Evolutionary conservation across 92 coral and sea anemone species (phyloP), one percentile per base, ranked within the genome.

Genomic region (Palythoa caribaeorum): DNA sequence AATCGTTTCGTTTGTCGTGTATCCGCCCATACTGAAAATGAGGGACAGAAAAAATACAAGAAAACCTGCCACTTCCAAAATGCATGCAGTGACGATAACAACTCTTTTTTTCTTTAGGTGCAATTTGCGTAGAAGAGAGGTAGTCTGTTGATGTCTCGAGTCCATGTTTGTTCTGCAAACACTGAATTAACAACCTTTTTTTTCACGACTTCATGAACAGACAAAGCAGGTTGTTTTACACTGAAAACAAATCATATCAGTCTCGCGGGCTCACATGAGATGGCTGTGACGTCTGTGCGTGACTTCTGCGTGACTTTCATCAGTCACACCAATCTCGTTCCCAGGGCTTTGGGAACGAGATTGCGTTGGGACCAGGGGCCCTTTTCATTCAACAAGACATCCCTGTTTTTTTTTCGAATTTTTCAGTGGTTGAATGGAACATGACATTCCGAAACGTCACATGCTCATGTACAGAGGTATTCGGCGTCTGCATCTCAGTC

Each of bases 61-160:
- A 50, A 39, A 14, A 21, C 75, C 86, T 1, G 86, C 86, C 10
- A 63, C 10, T 48, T 66, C 86, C 38, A 81, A 20, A 15, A 68
- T 2, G 19, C 86, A 81, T 37, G 86, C 86, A 1, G 86, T 81
- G 75, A 81, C 12, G 6, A 81, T 81, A 20, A 81, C 75, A 21
- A 81, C 86, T 10, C 86, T 21, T 48, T 81, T 81, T 71, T 81
- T 81, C 47, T 63, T 81, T 37, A 81, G 13, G 15, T 68, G 19
- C 8, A 66, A 47, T 40, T 51, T 66, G 5, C 14, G 66, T n/a
- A 66, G 20, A 53, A 81, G 75, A 40, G 86, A 65, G 1, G 75
- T 68, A 37, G 86, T 81, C 74, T 81, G 86, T 40, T 81, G 76
- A 40, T 81, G 76, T 28, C 75, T 51, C 21, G 21, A n/a, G 7